A percentile compares a stretch with the other conserved stretches of the same genome.
phyloP scores from a whole-genome alignment of 2,113 vertebrate species.

The Sinocyclocheilus grahami region DNA sequence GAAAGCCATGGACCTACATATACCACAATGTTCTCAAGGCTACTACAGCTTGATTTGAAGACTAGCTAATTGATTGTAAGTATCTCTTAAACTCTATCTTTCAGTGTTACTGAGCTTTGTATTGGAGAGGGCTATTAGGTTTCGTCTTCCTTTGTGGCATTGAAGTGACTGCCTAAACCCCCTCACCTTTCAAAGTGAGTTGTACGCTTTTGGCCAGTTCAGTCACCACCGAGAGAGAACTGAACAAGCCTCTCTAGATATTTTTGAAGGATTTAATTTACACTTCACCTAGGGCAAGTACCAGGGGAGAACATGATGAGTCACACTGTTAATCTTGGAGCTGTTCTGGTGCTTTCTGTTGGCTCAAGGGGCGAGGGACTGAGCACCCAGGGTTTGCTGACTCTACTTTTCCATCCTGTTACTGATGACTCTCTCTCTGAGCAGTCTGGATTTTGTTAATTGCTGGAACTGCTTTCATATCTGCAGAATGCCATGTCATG shows the following conservation, averaged over 20 bases:
- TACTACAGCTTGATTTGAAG: background rate
- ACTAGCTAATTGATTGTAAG: background rate
- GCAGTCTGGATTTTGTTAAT: constrained; percentile 40
- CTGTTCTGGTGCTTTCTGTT: constrained; percentile 13
- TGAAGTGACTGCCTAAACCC: constrained; percentile 35
- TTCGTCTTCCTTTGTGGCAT: constrained; percentile 25
- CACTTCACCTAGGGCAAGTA: constrained; percentile 45
- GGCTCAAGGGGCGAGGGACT: constrained; percentile 9
- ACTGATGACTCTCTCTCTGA: constrained; percentile 32
- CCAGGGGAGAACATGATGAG: constrained; percentile 43
- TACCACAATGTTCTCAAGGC: background rate
- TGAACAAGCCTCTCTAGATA: constrained; percentile 31
- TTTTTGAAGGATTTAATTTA: constrained; percentile 51
- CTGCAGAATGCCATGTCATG: constrained; percentile 26
- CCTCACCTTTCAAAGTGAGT: constrained; percentile 9
- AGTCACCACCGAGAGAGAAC: background rate
- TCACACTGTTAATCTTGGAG: constrained; percentile 58
- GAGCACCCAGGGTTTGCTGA: constrained; percentile 36
- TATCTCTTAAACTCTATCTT: background rate
- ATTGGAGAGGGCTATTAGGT: background rate
- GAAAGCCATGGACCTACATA: background rate
- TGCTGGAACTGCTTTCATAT: constrained; percentile 36
- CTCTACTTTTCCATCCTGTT: constrained; percentile 21
- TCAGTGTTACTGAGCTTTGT: background rate
- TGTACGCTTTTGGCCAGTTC: background rate